These are phyloP conservation scores for Sander vitreus DNA, from an alignment of 2,113 vertebrate genomes.

Conservation along the genomic window DNA sequence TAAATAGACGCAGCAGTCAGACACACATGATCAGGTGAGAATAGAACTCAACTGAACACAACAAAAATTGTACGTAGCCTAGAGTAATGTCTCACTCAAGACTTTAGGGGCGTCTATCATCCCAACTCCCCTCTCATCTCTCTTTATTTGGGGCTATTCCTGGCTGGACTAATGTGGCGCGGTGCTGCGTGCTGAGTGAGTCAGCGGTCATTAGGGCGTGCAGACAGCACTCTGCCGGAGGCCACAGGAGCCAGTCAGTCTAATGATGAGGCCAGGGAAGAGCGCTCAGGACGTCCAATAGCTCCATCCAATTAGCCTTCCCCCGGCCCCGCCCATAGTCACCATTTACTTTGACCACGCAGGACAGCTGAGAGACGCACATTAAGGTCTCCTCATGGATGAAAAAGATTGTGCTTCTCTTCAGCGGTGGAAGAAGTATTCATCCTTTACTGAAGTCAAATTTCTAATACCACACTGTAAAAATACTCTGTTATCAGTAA, in stretches of 20 bases:
- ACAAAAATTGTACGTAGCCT: neutral
- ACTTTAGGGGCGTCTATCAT: conserved; percentile 48
- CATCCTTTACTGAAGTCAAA: too few species aligned
- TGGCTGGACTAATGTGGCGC: conserved; percentile 70
- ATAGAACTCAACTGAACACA: neutral
- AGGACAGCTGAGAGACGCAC: conserved; percentile 13
- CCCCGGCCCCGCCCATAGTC: conserved; percentile 29
- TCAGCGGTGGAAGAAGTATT: too few species aligned
- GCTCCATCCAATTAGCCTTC: conserved; percentile 58
- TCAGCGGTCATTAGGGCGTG: conserved; percentile 77
- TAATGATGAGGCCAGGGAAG: conserved; percentile 72
- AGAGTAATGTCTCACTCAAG: conserved; percentile 56
- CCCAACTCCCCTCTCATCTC: conserved; percentile 56
- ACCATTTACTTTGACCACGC: neutral
- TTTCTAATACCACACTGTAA: too few species aligned
- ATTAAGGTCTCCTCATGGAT: neutral
- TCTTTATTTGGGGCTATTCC: conserved; percentile 74
- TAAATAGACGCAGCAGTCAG: neutral
- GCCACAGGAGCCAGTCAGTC: conserved; percentile 80
- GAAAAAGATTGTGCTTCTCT: neutral
- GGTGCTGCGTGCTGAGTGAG: conserved; percentile 71
- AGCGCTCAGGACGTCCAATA: conserved; percentile 60
- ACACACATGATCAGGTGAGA: neutral
- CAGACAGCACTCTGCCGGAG: conserved; percentile 77
- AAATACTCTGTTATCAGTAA: too few species aligned